phyloP scores from a whole-genome alignment of 2,113 vertebrate genomes.

The Coracopsis vasa region DNA sequence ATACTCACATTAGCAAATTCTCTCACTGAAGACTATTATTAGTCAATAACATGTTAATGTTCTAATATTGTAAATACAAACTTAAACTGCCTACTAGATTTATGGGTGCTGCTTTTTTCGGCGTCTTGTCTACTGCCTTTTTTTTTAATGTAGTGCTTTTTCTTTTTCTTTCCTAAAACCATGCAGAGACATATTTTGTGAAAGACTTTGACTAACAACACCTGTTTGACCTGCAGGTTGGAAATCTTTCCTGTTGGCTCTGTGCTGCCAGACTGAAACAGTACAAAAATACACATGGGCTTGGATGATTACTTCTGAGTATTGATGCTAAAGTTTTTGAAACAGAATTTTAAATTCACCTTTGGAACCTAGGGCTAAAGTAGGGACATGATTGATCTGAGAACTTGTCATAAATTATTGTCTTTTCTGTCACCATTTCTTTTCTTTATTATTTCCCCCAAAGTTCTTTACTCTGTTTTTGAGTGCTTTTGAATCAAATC shows the following conservation, averaged over 20 bases:
- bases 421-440: not conserved
- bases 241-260: conserved; percentile 1
- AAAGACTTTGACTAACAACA: not conserved
- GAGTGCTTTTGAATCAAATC: not conserved
- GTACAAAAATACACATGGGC: not conserved
- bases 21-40: not conserved
- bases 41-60: not conserved
- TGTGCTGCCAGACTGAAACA: not conserved
- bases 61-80: not conserved
- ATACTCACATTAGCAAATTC: not conserved
- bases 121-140: not conserved
- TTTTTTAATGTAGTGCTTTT: not conserved
- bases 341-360: conserved; percentile 15
- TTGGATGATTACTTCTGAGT: not conserved
- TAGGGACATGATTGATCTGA: not conserved
- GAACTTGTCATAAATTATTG: not conserved
- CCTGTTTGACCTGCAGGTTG: not conserved
- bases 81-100: not conserved
- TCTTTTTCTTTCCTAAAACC: not conserved
- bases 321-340: not conserved
- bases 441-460: not conserved
- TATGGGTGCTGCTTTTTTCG: not conserved
- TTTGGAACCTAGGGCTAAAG: not conserved
- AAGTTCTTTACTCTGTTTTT: not conserved
- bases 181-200: not conserved